Conservation (phyloP, 1,140 invertebrate genomes). For the Sycophaga agraensis region DNA sequence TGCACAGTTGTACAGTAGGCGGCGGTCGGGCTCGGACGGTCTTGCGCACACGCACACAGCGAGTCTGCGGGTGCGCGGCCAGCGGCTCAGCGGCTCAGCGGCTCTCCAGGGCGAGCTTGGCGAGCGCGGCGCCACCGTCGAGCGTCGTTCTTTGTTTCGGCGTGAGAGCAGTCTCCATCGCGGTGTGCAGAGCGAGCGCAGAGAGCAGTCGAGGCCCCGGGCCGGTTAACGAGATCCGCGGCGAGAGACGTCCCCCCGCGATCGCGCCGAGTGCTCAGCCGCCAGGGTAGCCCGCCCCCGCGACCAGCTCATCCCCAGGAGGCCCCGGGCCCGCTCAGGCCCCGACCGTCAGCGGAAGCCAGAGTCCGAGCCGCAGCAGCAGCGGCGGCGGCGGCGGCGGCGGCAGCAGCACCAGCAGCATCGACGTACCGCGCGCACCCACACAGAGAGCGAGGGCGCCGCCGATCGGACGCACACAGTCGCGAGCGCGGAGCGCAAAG, state of each 20-base stretch:
- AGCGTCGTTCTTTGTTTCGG: conserved; percentile 59
- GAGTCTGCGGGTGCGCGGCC: too few relatives aligned
- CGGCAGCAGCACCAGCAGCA: neutral
- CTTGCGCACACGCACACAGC: too few relatives aligned
- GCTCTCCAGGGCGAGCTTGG: neutral
- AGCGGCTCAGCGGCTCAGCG: neutral
- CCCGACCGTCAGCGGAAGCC: too few relatives aligned
- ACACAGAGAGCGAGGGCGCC: neutral
- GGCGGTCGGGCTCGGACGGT: too few relatives aligned
- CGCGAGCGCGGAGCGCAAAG: conserved; percentile 33
- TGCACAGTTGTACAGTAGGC: too few relatives aligned
- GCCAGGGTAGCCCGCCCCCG: neutral
- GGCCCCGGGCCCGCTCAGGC: too few relatives aligned
- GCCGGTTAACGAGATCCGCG: conserved; percentile 39
- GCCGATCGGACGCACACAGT: neutral
- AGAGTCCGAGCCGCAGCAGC: neutral
- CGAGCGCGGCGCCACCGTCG: conserved; percentile 40
- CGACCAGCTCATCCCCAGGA: too few relatives aligned
- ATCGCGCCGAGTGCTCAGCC: neutral
- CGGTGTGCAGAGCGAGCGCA: conserved; percentile 13
- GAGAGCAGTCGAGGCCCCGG: conserved; percentile 30
- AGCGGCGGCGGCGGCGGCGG: too few relatives aligned
- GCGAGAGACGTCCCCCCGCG: conserved; percentile 7
- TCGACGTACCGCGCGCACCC: neutral
- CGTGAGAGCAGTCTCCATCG: conserved; percentile 50